Evolutionary conservation across 1,140 invertebrate genomes (phyloP), one percentile per base, ranked within the genome.

Genomic region (Lithobius niger): DNA sequence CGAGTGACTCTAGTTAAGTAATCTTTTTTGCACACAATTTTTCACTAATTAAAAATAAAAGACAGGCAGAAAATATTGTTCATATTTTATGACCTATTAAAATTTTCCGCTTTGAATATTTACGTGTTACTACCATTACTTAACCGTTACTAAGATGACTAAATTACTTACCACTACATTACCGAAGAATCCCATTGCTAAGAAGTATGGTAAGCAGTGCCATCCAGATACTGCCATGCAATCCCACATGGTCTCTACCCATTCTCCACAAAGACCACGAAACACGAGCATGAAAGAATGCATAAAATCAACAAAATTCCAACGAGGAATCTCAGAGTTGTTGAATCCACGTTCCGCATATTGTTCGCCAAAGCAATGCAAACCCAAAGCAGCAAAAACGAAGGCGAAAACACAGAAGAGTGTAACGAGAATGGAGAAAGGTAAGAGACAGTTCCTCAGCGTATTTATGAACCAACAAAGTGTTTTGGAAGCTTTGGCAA

Each of bases 241-340:
- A 66, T 94, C 89, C 91, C 92, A 97, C 88, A 97, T 94, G 25
- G 91, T 94, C 68, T 97, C 91, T 61, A 98, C 97, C 93, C 94
- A 97, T 74, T 98, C 95, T 65, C 94, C 95, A 74, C 94, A 97
- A 31, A 98, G 74, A 52, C 97, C 93, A 56, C 94, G 82, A 73
- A 98, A 97, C 61, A 97, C 91, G 65, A 97, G 96, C 92, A 97
- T 96, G 68, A 97, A 96, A 42, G 90, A 93, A 74, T 97, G 94
- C 80, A 97, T 88, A 71, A 97, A 97, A 72, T 97, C 91, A n/a
- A 82, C 89, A 69, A 97, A 96, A 73, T 96, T 92, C 93, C 93
- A 97, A 55, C 92, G 77, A 3, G 91, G 91, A 53, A 94, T 69
- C 25, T 66, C 60, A 19, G 62, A 61, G n/a, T 64, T 65, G 4